phyloP scores from a whole-genome alignment of 2,797 vertebrate genomes.

The Acanthurus tractus region DNA sequence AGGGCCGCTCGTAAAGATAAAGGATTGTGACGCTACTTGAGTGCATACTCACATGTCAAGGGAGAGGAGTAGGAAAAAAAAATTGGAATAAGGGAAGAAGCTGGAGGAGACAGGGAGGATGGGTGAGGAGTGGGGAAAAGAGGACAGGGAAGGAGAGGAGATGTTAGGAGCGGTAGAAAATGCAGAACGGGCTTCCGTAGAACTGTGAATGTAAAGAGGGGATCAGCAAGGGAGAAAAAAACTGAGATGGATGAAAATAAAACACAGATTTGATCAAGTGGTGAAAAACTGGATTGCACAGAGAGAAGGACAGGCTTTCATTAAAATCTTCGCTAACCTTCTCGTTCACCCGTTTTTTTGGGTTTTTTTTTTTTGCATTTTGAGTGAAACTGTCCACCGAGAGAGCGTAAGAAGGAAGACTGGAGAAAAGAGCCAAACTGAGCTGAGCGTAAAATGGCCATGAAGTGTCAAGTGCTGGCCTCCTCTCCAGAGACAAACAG shows the following conservation, averaged over 20 bases:
- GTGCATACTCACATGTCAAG: slow-evolving; percentile 50
- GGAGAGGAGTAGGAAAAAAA: not conserved
- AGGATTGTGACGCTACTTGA: slow-evolving; percentile 64
- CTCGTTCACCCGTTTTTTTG: slow-evolving; percentile 26
- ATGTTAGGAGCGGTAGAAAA: slow-evolving; percentile 1
- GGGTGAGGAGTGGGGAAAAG: not conserved
- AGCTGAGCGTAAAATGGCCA: slow-evolving; percentile 47
- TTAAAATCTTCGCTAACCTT: slow-evolving; percentile 56
- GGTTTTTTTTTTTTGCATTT: slow-evolving; percentile 48
- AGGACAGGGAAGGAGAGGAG: slow-evolving; percentile 22
- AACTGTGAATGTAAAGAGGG: slow-evolving; percentile 53
- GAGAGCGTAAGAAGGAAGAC: slow-evolving; percentile 1
- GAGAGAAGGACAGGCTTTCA: slow-evolving; percentile 28
- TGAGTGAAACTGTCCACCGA: slow-evolving; percentile 40
- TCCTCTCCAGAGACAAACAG: slow-evolving; percentile 40
- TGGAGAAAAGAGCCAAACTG: slow-evolving; percentile 19
- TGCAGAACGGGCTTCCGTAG: slow-evolving; percentile 10
- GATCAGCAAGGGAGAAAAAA: slow-evolving; percentile 34
- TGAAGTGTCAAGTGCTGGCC: slow-evolving; percentile 59
- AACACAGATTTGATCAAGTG: slow-evolving; percentile 46
- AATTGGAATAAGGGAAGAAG: slow-evolving; percentile 21
- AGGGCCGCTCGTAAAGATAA: slow-evolving; percentile 71
- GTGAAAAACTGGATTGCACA: slow-evolving; percentile 30
- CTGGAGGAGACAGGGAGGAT: slow-evolving; percentile 33
- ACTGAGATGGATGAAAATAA: slow-evolving; percentile 56